phyloP scores from a whole-genome alignment of 1,140 invertebrate species.

The Aphelenchoides avenae region DNA sequence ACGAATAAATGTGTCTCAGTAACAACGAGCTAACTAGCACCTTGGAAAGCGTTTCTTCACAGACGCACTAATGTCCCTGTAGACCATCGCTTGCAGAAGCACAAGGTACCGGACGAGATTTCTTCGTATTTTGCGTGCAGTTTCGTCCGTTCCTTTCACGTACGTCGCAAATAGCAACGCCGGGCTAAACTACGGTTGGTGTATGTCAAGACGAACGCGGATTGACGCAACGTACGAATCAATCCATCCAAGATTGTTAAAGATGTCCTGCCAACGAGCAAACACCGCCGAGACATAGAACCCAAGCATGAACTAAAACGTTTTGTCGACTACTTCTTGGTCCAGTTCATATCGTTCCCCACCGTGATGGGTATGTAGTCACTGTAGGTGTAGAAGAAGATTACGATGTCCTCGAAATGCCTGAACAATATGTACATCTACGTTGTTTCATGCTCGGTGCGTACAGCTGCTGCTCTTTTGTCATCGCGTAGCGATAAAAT shows the following conservation, averaged over 20 bases:
- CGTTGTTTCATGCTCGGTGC: constrained; percentile 4
- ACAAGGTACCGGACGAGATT: constrained; percentile 53
- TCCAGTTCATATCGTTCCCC: constrained; percentile 21
- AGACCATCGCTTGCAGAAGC: constrained; percentile 52
- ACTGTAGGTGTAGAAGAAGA: constrained; percentile 54
- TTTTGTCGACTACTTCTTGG: neutral
- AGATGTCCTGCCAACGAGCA: constrained; percentile 47
- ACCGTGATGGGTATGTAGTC: constrained; percentile 29
- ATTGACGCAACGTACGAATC: constrained; percentile 54
- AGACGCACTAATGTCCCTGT: constrained; percentile 45
- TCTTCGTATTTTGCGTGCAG: constrained; percentile 44
- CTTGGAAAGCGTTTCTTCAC: constrained; percentile 54
- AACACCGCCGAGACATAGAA: constrained; percentile 57
- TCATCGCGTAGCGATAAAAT: constrained; percentile 46
- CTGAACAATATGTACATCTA: too few relatives aligned
- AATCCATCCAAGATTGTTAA: constrained; percentile 57
- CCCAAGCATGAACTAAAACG: constrained; percentile 51
- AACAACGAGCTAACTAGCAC: too few relatives aligned
- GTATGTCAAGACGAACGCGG: neutral
- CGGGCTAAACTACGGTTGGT: constrained; percentile 22
- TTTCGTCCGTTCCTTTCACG: constrained; percentile 40
- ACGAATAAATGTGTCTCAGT: too few relatives aligned
- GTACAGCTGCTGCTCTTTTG: constrained; percentile 48
- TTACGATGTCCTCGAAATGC: constrained; percentile 46
- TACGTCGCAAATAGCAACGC: constrained; percentile 44